Conservation (phyloP, 2,797 vertebrate genomes). For the Phoebastria nigripes region DNA sequence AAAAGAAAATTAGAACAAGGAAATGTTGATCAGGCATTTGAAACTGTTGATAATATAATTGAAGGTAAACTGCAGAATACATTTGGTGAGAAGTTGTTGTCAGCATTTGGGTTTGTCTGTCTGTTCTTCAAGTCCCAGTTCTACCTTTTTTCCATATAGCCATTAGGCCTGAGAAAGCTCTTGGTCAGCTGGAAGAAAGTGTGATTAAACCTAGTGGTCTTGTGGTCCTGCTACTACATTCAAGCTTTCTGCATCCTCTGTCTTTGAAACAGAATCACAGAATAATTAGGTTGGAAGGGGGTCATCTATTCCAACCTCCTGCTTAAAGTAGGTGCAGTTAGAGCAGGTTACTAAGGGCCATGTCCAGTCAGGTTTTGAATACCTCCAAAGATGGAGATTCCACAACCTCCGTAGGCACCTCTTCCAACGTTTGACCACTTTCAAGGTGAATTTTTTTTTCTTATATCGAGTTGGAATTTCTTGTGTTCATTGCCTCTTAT, state of each 20-base stretch:
- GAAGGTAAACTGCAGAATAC: constrained; percentile 68
- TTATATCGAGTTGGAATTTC: neutral
- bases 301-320: neutral
- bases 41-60: constrained; percentile 65
- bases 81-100: neutral
- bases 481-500: neutral
- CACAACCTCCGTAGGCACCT: neutral
- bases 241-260: neutral
- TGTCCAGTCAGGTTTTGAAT: neutral
- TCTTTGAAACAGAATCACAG: neutral
- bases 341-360: neutral
- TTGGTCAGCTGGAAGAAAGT: neutral
- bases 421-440: neutral
- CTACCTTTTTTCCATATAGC: neutral
- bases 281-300: neutral
- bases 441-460: neutral
- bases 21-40: constrained; percentile 72
- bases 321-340: neutral
- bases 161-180: neutral
- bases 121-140: neutral
- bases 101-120: neutral
- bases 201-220: neutral
- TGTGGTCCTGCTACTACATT: neutral
- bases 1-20: constrained; percentile 73
- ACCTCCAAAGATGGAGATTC: neutral